Evolutionary conservation across 1,140 invertebrate genomes (phyloP).

Genomic region (Trinorchestia longiramus): DNA sequence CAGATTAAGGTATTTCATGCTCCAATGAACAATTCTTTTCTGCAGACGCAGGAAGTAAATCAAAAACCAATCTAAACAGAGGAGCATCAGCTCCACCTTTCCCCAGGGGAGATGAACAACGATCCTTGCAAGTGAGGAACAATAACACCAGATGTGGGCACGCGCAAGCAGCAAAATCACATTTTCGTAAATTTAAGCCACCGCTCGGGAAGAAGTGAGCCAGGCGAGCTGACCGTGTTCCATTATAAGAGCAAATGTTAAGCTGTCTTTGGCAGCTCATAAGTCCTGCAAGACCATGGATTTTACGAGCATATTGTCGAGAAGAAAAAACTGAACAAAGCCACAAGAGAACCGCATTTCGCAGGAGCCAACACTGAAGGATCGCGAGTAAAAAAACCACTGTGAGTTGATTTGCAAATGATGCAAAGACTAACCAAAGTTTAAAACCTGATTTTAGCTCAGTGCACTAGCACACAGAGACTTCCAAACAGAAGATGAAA

Average conservation of each 20-base stretch:
- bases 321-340: neutral
- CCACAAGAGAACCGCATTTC: neutral
- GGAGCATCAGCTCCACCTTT: neutral
- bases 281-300: neutral
- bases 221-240: neutral
- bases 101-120: neutral
- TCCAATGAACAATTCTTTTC: neutral
- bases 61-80: neutral
- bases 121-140: neutral
- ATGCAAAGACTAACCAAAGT: neutral
- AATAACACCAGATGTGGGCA: neutral
- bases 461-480: neutral
- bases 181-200: neutral
- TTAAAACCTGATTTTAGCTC: neutral
- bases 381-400: neutral
- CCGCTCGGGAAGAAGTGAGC: neutral
- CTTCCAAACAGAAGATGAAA: neutral
- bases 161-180: neutral
- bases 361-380: neutral
- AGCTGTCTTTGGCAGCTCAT: slow-evolving; percentile 6
- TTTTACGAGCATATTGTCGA: slow-evolving; percentile 1
- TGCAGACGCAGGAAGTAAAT: neutral
- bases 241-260: slow-evolving; percentile 9
- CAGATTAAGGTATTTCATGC: neutral
- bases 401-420: neutral